Evolutionary conservation across 2,113 vertebrate genomes (phyloP), one percentile per base, ranked within the genome.

Genomic region (Geococcyx californianus): DNA sequence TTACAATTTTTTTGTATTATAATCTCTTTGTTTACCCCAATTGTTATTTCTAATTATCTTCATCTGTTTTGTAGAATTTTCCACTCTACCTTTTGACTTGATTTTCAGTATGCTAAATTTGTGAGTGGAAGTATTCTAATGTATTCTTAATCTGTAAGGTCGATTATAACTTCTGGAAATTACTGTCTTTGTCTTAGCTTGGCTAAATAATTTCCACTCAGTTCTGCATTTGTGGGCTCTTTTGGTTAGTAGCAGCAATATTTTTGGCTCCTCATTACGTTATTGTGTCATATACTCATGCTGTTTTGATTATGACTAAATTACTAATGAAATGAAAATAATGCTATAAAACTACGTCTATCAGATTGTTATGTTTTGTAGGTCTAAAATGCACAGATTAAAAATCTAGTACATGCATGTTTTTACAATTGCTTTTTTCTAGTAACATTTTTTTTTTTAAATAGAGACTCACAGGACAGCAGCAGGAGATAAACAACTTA

Each of bases 401-500:
- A 33, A 76, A 75, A 47, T 54, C 5, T 16, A 69, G 15, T 55
- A 34, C 25, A 55, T 85, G 20, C 6, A 7, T 91, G 13, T 33
- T 79, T 94, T 64, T 73, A 36, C 16, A 36, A 13, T 66, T 73
- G 6, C 42, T 70, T 96, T 88, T 93, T 87, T 92, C 63, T 63
- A 16, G 40, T 70, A 87, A 63, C 16, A 20, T 7, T 62, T 40
- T 20, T 55, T 36, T 82, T 38, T 40, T 45, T 74, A 94, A 38
- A 94, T 94, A 99, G 99, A 98, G 96, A 96, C 97, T 98, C 89
- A 90, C 83, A 82, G 97, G 62, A 91, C 97, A 99, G 85, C 98
- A 98, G 97, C 98, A 98, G 94, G 98, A 98, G 96, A 97, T 99
- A 96, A 98, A 98, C 97, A 98, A 94, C 95, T 96, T 98, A 85